These are phyloP conservation scores for Stegana nigrithorax DNA, from an alignment of 2,888 invertebrate genomes.

Conservation along the genomic window DNA sequence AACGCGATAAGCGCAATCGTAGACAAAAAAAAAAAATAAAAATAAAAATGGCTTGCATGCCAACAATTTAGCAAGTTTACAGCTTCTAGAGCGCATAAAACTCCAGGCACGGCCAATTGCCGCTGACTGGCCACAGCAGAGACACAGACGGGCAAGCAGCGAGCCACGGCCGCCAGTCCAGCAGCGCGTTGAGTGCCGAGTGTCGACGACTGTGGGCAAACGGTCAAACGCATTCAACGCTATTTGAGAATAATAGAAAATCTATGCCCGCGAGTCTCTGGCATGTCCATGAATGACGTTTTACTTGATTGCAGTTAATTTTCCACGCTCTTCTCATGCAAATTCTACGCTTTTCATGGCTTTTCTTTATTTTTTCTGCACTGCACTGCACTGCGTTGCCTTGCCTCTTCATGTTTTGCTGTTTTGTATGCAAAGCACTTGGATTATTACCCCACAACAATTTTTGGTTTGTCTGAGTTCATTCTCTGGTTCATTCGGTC, in stretches of 20 bases:
- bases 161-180: no score
- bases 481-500: constrained; percentile 3
- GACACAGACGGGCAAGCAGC: not conserved
- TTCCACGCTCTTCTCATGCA: constrained; percentile 49
- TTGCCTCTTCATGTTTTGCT: constrained; percentile 25
- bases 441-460: constrained; percentile 30
- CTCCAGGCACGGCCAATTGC: not conserved
- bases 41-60: constrained; percentile 50
- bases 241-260: constrained; percentile 5
- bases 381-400: constrained; percentile 18
- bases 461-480: constrained; percentile 40
- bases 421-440: constrained; percentile 30
- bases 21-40: not conserved
- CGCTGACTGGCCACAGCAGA: constrained; percentile 6
- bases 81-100: constrained; percentile 29
- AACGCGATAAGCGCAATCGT: not conserved
- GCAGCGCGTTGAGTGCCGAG: no score
- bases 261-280: not conserved
- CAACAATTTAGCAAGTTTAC: constrained; percentile 58
- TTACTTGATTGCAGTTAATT: constrained; percentile 64
- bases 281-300: constrained; percentile 34
- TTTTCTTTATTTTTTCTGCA: constrained; percentile 20
- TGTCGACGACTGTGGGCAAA: no score
- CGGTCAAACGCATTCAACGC: constrained; percentile 33
- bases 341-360: constrained; percentile 44